Conservation (phyloP, 2,797 vertebrate genomes). For the Meriones psammophilus region DNA sequence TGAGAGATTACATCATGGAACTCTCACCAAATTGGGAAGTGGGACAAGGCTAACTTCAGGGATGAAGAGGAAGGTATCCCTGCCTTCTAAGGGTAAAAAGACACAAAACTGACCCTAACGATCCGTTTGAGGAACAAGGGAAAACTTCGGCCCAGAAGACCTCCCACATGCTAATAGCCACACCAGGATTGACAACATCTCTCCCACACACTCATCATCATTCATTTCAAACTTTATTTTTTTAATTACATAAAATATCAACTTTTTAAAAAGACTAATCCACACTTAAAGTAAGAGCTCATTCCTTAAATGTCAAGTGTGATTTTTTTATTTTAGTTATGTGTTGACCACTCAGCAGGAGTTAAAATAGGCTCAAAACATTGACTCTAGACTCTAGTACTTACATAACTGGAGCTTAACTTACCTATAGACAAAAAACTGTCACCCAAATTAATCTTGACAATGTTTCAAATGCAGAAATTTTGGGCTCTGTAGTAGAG, state of each 20-base stretch:
- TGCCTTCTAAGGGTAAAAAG: neutral
- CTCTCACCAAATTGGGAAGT: neutral
- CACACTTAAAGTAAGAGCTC: neutral
- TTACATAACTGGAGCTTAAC: neutral
- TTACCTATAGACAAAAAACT: neutral
- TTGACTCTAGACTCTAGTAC: neutral
- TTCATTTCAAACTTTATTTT: neutral
- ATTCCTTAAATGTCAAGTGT: neutral
- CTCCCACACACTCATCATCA: neutral
- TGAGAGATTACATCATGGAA: neutral
- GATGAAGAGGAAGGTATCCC: neutral
- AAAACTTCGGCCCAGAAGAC: neutral
- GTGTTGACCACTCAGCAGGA: neutral
- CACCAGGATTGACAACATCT: neutral
- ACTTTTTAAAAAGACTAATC: neutral
- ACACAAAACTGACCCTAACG: neutral
- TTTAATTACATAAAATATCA: neutral
- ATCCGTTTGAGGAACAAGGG: neutral
- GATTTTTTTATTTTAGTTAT: neutral
- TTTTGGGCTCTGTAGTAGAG: neutral
- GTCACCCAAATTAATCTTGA: neutral
- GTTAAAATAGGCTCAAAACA: neutral
- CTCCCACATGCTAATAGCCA: neutral
- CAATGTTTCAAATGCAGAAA: slow-evolving; percentile 48
- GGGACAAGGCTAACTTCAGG: neutral